Evolutionary conservation across 2,888 invertebrate genomes (phyloP), one percentile per base, ranked within the genome.

Genomic region (Dioctria linearis): DNA sequence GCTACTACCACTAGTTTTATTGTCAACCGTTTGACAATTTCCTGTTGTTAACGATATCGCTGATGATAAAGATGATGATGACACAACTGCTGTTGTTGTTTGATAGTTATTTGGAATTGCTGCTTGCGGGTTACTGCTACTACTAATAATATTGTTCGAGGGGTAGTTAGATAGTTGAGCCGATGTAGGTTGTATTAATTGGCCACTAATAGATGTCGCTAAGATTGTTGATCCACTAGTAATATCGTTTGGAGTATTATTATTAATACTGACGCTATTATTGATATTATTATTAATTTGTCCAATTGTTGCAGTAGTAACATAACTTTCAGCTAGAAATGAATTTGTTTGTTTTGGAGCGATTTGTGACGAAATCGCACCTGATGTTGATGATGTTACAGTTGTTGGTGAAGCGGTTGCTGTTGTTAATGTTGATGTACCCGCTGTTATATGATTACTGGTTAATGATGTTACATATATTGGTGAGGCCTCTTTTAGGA

Each of bases 401-500:
- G 86, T 86, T 75, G 87, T 86, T 82, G 81, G 80, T 81, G 83
- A 65, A 75, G 79, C 75, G 63, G 86, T 87, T 78, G 87, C 89
- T 82, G 89, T 90, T 86, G 90, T 90, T 88, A 88, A 89, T 86
- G 90, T 91, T 88, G 90, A 90, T 87, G 88, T 88, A 87, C 88
- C 88, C 85, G 90, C 88, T 85, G 90, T 89, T 88, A 90, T 86
- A 87, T 90, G 88, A 89, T 90, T 86, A 89, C 87, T 87, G 81
- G 87, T 90, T 85, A 94, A 93, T 84, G 95, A 95, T 83, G 95
- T 95, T 84, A 95, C 95, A 91, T 95, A 95, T 84, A 95, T 95
- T 80, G 95, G 94, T 80, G 94, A 94, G 87, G 93, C 94, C 87
- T 94, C 94, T 86, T 95, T 94, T 87, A 95, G 93, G 82, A 95